phyloP scores from a whole-genome alignment of 2,797 vertebrate species.

The Aldrovandia affinis region DNA sequence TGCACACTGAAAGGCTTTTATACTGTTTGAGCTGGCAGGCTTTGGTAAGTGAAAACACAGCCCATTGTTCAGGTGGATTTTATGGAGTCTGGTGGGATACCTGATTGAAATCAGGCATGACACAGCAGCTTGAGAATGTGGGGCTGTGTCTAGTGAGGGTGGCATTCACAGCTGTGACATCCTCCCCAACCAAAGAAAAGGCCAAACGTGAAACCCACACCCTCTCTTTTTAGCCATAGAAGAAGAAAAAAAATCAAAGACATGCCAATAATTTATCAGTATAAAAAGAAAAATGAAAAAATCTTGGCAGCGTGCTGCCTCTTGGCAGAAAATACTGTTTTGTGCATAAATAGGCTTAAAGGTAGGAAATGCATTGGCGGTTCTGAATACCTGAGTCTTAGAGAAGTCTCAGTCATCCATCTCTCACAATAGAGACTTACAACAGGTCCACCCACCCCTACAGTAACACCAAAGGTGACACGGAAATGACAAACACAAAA shows the following conservation, averaged over 20 bases:
- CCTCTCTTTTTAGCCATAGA: constrained; percentile 62
- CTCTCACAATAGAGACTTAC: constrained; percentile 14
- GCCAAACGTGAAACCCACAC: constrained; percentile 62
- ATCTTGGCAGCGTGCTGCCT: constrained; percentile 59
- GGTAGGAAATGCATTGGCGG: too few relatives aligned
- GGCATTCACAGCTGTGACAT: constrained; percentile 61
- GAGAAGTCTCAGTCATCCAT: neutral
- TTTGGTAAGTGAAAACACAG: constrained; percentile 43
- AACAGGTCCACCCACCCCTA: neutral
- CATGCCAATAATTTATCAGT: constrained; percentile 44
- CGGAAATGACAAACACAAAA: neutral
- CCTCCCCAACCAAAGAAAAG: constrained; percentile 58
- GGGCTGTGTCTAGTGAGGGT: constrained; percentile 32
- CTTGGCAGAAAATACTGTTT: constrained; percentile 54
- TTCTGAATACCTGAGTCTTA: neutral
- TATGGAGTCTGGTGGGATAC: constrained; percentile 49
- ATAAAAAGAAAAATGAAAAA: constrained; percentile 43
- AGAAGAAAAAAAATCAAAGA: constrained; percentile 9
- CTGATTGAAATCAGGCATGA: constrained; percentile 47
- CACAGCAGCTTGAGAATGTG: constrained; percentile 29
- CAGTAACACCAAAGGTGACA: neutral
- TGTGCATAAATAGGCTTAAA: constrained; percentile 40
- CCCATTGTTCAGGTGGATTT: constrained; percentile 42
- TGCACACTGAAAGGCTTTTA: constrained; percentile 29
- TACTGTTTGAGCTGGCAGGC: constrained; percentile 30